Conservation (phyloP, 1,140 invertebrate species). For the Medauroidea extradentata region DNA sequence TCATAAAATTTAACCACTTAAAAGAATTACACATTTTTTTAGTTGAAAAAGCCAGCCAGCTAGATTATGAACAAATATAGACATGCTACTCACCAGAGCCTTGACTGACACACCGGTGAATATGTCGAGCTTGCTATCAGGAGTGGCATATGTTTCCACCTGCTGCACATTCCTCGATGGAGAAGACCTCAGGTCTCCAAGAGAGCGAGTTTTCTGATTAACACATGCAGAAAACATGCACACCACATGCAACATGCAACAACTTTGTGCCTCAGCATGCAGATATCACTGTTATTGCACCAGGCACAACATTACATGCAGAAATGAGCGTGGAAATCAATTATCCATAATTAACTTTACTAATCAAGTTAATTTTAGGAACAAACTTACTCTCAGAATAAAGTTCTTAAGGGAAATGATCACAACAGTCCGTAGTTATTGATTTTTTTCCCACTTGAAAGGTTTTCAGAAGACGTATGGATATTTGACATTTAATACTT, state of each 20-base stretch:
- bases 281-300: neutral
- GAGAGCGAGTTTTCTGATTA: slow-evolving; percentile 44
- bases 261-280: neutral
- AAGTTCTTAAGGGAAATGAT: no score
- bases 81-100: slow-evolving; percentile 50
- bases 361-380: no score
- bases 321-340: no score
- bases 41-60: no score
- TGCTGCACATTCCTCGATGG: slow-evolving; percentile 39
- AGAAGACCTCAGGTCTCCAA: slow-evolving; percentile 43
- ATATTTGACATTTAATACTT: no score
- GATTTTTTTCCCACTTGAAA: no score
- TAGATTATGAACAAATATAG: no score
- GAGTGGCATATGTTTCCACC: neutral
- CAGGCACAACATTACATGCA: neutral
- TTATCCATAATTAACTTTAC: no score
- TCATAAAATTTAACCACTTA: slow-evolving; percentile 17
- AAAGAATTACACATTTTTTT: no score
- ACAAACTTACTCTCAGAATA: no score
- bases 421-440: no score
- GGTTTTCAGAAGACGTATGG: no score
- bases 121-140: slow-evolving; percentile 35
- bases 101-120: slow-evolving; percentile 53
- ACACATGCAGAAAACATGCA: neutral
- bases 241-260: neutral